Evolutionary conservation across 2,113 vertebrate species (phyloP).

Genomic region (Plestiodon gilberti): DNA sequence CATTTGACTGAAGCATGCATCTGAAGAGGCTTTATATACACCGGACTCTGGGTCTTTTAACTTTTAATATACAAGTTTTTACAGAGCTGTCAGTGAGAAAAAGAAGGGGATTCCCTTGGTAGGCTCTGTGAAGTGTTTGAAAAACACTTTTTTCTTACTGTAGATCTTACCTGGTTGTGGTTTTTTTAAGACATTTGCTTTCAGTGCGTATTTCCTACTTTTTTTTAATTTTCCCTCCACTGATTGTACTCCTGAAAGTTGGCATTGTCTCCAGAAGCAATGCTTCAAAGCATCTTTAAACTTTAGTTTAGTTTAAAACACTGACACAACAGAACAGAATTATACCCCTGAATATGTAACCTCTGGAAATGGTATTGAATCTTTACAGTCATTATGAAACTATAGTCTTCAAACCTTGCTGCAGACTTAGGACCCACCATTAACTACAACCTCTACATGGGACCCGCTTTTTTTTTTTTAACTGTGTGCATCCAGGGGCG

Average conservation of each 20-base stretch:
- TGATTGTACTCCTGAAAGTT: no score
- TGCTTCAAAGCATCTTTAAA: not conserved
- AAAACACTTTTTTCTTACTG: not conserved
- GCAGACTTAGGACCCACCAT: no score
- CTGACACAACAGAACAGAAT: not conserved
- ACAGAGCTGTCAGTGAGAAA: constrained; percentile 17
- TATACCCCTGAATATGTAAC: not conserved
- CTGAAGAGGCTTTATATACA: constrained; percentile 37
- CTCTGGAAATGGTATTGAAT: no score
- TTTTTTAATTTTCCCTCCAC: no score
- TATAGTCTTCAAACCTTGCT: no score
- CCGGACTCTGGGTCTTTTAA: constrained; percentile 8
- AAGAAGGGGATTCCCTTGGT: not conserved
- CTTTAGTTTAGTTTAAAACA: no score
- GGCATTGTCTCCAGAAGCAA: not conserved
- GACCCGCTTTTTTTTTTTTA: no score
- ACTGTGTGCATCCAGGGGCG: no score
- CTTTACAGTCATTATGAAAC: no score
- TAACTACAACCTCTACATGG: no score
- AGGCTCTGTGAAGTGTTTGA: fast-evolving
- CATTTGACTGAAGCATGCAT: constrained; percentile 11
- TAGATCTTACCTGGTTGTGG: fast-evolving
- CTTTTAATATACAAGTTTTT: not conserved
- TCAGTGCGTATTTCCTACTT: fast-evolving
- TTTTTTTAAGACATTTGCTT: not conserved